Evolutionary conservation across 2,888 invertebrate species (phyloP), one percentile per base, ranked within the genome.

Genomic region (Herminia tarsipennalis): DNA sequence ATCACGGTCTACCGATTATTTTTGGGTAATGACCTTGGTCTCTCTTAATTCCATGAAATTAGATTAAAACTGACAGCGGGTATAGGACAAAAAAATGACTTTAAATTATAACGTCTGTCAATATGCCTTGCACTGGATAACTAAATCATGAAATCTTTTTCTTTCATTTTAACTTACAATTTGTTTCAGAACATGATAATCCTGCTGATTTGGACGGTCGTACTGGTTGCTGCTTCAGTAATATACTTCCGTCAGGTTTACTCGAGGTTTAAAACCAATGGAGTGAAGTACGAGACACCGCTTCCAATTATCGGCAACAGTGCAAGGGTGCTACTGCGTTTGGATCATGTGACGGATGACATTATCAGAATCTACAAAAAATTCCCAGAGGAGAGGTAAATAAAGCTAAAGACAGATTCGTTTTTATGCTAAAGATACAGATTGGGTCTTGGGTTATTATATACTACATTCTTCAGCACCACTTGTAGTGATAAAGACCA

Each of bases 321-420:
- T 20, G 24, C 13, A 3, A 27, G 16, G 2, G 18, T 73, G 0
- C 0, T 75, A 0, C 20, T 72, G 0, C 60, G 68, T 0, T 38
- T 34, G 5, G 60, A 72, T 2, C 76, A 77, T 28, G 51, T 79
- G n/a, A 32, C 59, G 3, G 69, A 71, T 0, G 47, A 69, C 0
- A 13, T 73, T 0, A 8, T 49, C 0, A 58, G 29, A 1, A 20
- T 61, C 1, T 84, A 80, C 46, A 35, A 56, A 0, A 13, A 36
- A 0, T 80, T 69, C 33, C 65, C 73, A 0, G 66, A 66, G 1
- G 77, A 84, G 43, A 78, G 71, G 83, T 81, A 12, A 45, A 24
- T 20, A 0, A 12, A 39, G 5, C 13, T n/a, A 6, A 25, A 5
- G n/a, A 3, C 2, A 21, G n/a, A 0, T 1, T 28, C 3, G 2